Evolutionary conservation across 2,888 invertebrate species (phyloP).

Genomic region (Dorcus parallelipipedus): DNA sequence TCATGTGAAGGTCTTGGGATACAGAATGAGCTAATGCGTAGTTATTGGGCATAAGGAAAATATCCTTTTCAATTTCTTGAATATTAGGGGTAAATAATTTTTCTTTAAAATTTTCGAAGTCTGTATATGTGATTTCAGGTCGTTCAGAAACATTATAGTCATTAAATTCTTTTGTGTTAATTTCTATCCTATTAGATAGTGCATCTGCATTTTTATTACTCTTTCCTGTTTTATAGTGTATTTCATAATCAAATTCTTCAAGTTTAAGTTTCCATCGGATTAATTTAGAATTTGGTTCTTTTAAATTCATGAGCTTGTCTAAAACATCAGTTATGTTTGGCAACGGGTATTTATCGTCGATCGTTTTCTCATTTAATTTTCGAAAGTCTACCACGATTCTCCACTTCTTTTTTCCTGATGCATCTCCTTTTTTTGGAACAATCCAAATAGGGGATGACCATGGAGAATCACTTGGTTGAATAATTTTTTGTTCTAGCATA

Average conservation of each 20-base stretch:
- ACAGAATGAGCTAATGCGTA: background rate
- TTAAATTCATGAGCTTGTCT: conserved; percentile 14
- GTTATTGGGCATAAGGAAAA: background rate
- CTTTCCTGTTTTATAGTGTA: conserved; percentile 1
- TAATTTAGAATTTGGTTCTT: conserved; percentile 6
- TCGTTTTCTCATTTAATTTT: conserved; percentile 20
- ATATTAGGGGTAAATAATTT: background rate
- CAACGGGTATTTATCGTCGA: conserved; percentile 22
- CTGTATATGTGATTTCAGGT: too few species aligned
- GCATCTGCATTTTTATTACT: conserved; percentile 2
- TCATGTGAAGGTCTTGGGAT: background rate
- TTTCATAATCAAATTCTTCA: conserved; percentile 5
- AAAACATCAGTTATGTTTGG: conserved; percentile 26
- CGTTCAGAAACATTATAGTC: too few species aligned
- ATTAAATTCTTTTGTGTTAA: background rate
- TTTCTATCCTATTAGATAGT: background rate
- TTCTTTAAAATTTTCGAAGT: background rate
- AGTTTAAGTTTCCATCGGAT: background rate
- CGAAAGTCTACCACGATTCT: conserved; percentile 14
- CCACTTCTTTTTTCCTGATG: conserved; percentile 9
- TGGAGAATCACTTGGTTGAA: background rate
- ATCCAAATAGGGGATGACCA: conserved; percentile 1
- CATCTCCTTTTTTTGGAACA: conserved; percentile 20
- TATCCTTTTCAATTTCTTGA: background rate
- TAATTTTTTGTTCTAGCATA: background rate